Evolutionary conservation across 2,797 vertebrate genomes (phyloP), one percentile per base, ranked within the genome.

Genomic region (Parambassis ranga): DNA sequence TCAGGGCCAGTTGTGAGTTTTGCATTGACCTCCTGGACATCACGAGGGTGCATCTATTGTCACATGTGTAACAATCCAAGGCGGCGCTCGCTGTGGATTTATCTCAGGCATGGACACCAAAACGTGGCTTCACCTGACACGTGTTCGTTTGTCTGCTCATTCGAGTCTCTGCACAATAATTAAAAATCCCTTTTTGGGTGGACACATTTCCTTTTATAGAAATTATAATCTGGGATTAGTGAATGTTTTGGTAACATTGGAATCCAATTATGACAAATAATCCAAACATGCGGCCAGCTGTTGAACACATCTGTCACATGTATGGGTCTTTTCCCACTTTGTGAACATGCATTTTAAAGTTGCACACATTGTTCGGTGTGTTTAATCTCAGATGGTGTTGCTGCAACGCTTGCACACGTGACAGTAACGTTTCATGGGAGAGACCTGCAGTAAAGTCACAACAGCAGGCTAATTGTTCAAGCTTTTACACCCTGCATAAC

Each of bases 251-350:
- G 24, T 24, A 33, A 60, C 39, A 28, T 36, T 60, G 13, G 10
- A 61, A 74, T 81, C 48, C 44, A 28, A 47, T 75, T 35, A 61
- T 62, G 31, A 47, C 14, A 69, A 49, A 65, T 47, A 76, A 77
- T 74, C 53, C 47, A 22, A 38, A 62, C 18, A 23, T 20, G 11
- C 16, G 35, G 22, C 35, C 13, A 14, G 11, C 4, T 13, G 26
- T 42, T 51, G 10, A 47, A 52, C 32, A 56, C 18, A 42, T 26
- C 14, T 36, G 1, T 18, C 36, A 16, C 14, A 3, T 6, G 42
- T 42, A 46, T 7, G 18, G 10, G n/a, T n/a, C n/a, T n/a, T n/a
- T n/a, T n/a, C n/a, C n/a, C n/a, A n/a, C n/a, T n/a, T n/a, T n/a
- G n/a, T n/a, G n/a, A n/a, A 23, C 24, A 42, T 30, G 13, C 13